A percentile compares a stretch with the other conserved stretches of the same genome.
phyloP scores from a whole-genome alignment of 2,888 invertebrate genomes.

The Nephrotoma guestfalica region DNA sequence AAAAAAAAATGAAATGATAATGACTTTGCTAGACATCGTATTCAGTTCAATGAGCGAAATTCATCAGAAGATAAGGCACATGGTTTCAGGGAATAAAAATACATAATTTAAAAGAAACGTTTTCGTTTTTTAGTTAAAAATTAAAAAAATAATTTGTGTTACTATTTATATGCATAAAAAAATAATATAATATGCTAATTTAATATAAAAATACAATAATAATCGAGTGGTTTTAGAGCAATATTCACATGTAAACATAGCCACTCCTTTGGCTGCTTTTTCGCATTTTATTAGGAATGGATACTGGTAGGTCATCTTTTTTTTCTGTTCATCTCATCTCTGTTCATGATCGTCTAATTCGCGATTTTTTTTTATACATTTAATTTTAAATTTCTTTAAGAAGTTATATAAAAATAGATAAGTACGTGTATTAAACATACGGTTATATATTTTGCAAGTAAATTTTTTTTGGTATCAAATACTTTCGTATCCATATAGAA shows the following conservation, averaged over 20 bases:
- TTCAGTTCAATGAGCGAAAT: conserved; percentile 7
- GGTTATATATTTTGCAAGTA: background rate
- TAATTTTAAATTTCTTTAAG: background rate
- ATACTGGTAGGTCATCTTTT: conserved; percentile 19
- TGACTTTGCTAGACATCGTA: conserved; percentile 6
- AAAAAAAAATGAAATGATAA: conserved; percentile 1
- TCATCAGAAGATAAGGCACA: conserved; percentile 32
- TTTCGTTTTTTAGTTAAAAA: background rate
- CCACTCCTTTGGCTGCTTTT: conserved; percentile 7
- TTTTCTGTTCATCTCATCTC: background rate
- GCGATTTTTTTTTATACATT: conserved; percentile 3
- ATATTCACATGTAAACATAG: conserved; percentile 6
- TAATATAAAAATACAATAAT: background rate
- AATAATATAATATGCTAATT: background rate
- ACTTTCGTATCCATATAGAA: background rate
- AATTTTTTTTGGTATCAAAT: background rate
- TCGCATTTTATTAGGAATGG: conserved; percentile 11
- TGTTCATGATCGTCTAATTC: conserved; percentile 2
- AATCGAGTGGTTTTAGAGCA: background rate
- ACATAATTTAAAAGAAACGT: conserved; percentile 1
- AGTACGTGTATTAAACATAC: conserved; percentile 6
- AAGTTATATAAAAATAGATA: conserved; percentile 6
- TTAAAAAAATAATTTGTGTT: background rate
- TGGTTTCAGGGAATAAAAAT: conserved; percentile 31
- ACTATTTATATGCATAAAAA: background rate